Conservation (phyloP, 2,113 vertebrate genomes). For the Leiothrix lutea region DNA sequence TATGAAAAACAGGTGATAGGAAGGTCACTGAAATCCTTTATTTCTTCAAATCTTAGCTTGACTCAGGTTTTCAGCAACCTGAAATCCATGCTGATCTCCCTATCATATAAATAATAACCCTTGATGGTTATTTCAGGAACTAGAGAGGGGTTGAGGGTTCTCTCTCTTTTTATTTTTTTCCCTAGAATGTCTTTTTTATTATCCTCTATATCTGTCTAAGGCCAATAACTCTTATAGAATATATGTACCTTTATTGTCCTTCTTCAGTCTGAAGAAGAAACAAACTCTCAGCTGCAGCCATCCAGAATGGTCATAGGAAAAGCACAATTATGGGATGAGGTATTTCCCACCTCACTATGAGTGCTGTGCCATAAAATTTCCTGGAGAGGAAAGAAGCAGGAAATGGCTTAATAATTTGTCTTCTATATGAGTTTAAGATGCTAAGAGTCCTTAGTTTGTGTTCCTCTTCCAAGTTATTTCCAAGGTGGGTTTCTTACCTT, state of each 20-base stretch:
- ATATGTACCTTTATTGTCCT: not conserved
- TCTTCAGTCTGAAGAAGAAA: not conserved
- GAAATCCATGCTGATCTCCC: not conserved
- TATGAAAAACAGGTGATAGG: not conserved
- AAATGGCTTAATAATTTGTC: not conserved
- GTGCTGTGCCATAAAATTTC: not conserved
- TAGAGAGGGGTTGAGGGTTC: rapidly evolving
- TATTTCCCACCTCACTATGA: not conserved
- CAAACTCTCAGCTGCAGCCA: not conserved
- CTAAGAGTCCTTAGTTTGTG: not conserved
- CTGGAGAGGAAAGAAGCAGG: not conserved
- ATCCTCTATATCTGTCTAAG: not conserved
- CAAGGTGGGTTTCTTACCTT: not conserved
- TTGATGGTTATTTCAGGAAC: not conserved
- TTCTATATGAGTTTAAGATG: not conserved
- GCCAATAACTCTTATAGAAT: not conserved
- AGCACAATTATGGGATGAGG: rapidly evolving
- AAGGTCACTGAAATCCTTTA: not conserved
- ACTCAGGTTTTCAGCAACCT: not conserved
- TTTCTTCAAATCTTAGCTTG: not conserved
- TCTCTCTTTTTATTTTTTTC: rapidly evolving
- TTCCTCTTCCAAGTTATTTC: not conserved
- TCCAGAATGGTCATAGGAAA: not conserved
- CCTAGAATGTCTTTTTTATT: not conserved
- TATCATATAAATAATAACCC: not conserved